Evolutionary conservation across 1,140 invertebrate genomes (phyloP).

Genomic region (Heliconius congener): DNA sequence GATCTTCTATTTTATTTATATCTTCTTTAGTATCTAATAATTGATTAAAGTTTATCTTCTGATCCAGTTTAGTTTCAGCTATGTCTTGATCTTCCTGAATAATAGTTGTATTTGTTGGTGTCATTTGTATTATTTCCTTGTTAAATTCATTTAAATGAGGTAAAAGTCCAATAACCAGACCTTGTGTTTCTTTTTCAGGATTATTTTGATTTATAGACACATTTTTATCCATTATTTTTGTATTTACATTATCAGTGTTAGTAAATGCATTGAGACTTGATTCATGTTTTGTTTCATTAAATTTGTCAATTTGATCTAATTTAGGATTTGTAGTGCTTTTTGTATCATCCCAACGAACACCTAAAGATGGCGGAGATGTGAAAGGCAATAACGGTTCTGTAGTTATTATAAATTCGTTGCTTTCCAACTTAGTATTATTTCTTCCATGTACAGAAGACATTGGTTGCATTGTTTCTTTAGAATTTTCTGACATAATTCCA

Average conservation of each 20-base stretch:
- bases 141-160: neutral
- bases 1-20: conserved; percentile 40
- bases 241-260: neutral
- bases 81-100: conserved; percentile 17
- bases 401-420: neutral
- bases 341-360: neutral
- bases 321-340: neutral
- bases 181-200: neutral
- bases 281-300: neutral
- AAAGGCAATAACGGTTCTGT: neutral
- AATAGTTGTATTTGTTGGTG: neutral
- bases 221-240: neutral
- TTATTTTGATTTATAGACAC: neutral
- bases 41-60: neutral
- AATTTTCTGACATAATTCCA: neutral
- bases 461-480: neutral
- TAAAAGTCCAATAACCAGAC: neutral
- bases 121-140: neutral
- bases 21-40: conserved; percentile 16
- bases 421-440: neutral
- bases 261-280: neutral
- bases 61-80: conserved; percentile 24
- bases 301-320: neutral
- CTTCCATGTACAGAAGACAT: neutral
- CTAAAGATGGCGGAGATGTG: neutral